Evolutionary conservation across 1,140 invertebrate species (phyloP), one percentile per base, ranked within the genome.

Genomic region (Muscidifurax raptorellus): DNA sequence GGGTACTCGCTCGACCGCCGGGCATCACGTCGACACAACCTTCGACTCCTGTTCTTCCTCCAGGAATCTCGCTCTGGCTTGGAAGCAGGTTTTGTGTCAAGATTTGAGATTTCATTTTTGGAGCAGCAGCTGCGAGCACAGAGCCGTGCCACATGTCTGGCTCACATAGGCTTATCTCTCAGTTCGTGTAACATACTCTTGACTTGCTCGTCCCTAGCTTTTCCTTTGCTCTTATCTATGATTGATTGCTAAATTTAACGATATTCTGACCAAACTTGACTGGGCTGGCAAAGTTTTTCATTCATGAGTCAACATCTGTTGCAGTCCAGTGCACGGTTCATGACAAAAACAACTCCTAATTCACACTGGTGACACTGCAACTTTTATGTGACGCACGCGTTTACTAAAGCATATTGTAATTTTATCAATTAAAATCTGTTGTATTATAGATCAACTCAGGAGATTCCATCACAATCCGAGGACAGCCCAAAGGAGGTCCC

Each of bases 401-500:
- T 40, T 40, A 40, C 36, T 10, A 40, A 9, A 40, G 36, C 5
- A 40, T 10, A 9, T 40, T 40, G 7, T 9, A 9, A 9, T 40
- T 40, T 40, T 40, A 40, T 40, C 36, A 6, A 59, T 18, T 6
- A 13, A 25, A 76, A 76, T 27, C 59, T 74, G n/a, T 74, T 82
- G n/a, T 71, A 18, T 30, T 84, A 5, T 74, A 92, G 91, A 89
- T 93, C 76, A 87, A 89, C 36, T 92, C 91, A 15, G 91, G 91
- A 40, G 91, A 93, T 82, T 92, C 91, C 22, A 91, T 93, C 59
- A 90, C 90, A 18, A 92, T 93, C n/a, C 89, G 92, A 86, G 90
- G 88, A 27, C 87, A 90, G 25, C 90, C 90, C 28, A 90, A 90
- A 83, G 97, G 97, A 59, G 95, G 95, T 12, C 98, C 98, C 36